phyloP scores from a whole-genome alignment of 2,113 vertebrate species.

The Calcarius ornatus region DNA sequence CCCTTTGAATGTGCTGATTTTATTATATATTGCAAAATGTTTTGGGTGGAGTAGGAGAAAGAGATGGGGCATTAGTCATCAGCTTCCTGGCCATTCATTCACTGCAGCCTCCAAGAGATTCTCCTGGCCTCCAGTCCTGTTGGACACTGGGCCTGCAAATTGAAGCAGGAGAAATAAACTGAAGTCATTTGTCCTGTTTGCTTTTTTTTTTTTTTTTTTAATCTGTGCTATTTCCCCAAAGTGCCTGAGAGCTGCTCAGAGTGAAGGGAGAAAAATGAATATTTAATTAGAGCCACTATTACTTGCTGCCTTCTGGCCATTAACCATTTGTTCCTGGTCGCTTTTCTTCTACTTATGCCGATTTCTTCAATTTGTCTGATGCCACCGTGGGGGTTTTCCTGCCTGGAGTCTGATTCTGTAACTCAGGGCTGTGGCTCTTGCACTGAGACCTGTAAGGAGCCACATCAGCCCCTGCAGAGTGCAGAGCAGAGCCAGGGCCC shows the following conservation, averaged over 20 bases:
- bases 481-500: not conserved
- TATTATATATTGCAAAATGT: not conserved
- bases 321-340: not conserved
- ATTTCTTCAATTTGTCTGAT: not conserved
- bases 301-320: not conserved
- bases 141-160: not conserved
- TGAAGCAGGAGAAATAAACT: not conserved
- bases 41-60: not conserved
- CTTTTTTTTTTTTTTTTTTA: not conserved
- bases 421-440: not conserved
- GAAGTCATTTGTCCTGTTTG: not conserved
- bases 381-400: not conserved
- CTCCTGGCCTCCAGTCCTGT: not conserved
- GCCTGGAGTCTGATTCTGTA: not conserved
- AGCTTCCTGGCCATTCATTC: not conserved
- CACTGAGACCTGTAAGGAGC: not conserved
- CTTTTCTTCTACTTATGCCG: not conserved
- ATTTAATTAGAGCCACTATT: slow-evolving; percentile 34
- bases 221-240: not conserved
- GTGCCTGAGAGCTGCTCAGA: not conserved
- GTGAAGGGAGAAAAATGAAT: slow-evolving; percentile 39
- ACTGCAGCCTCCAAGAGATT: not conserved
- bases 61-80: not conserved
- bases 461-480: not conserved
- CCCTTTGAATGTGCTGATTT: not conserved